Base-by-base conservation (phyloP, 2,797 vertebrate species). In the Adelosebastes latens region DNA sequence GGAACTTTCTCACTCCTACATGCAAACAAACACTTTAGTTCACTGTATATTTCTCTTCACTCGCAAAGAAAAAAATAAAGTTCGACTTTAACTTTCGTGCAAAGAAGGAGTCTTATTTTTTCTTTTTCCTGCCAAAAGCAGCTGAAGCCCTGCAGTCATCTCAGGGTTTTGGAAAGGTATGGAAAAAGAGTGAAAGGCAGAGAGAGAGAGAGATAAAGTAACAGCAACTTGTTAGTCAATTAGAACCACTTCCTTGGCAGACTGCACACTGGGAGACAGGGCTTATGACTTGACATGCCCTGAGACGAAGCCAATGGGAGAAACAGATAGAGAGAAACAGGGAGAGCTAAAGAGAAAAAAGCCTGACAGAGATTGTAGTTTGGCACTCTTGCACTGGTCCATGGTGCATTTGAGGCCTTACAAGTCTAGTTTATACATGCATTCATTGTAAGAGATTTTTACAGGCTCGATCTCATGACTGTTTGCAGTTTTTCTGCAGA, bases 171-270 rank as follows among this genome's bases (percentile, higher is more conserved):
- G 73, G 81, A 83, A 84, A 86, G 71, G 82, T 80, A 75, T 67
- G 75, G 27, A 69, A 64, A 75, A 55, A 66, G 58, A 77, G 18
- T 58, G 18, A n/a, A 31, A 62, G 58, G 11, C 18, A 55, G 27
- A 81, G 60, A 68, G 55, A 75, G 65, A 68, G 55, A 75, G 65
- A 81, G 79, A 64, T 32, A 87, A 53, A 78, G 71, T 61, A 76
- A 87, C 59, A 88, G 87, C 85, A 89, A 89, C 84, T 90, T 79
- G 77, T 88, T 86, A 89, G 83, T 90, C 91, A 90, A 92, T 90
- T 83, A 91, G 77, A 91, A 87, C 39, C 55, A 78, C 78, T 76
- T 87, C 86, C 83, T 86, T 85, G 82, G 85, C 85, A 88, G 72
- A 49, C 67, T 83, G 79, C 84, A 76, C 56, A 24, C 68, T 80